These are phyloP conservation scores for Sebastes jordani DNA, from an alignment of 2,797 vertebrate species.

Conservation along the genomic window DNA sequence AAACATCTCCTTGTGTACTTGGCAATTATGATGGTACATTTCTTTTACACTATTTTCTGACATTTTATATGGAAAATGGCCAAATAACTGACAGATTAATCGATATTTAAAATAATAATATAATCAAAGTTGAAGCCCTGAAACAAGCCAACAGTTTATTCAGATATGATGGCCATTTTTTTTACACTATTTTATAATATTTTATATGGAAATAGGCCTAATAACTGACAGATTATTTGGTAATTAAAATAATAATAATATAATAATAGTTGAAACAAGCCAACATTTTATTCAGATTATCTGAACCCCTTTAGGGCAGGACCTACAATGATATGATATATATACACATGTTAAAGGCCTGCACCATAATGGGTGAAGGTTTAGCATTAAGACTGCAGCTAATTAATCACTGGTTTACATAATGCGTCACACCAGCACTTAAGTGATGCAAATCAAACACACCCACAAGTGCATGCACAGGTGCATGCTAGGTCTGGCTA, in stretches of 20 bases:
- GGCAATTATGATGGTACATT: neutral
- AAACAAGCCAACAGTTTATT: neutral
- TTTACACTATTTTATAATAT: neutral
- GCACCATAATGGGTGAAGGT: too few relatives aligned
- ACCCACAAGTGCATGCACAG: neutral
- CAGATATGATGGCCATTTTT: neutral
- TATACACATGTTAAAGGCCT: too few relatives aligned
- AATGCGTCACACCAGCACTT: too few relatives aligned
- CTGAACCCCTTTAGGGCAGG: neutral
- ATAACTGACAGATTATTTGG: too few relatives aligned
- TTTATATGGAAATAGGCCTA: neutral
- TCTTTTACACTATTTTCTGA: neutral
- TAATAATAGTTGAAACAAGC: neutral
- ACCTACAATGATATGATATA: neutral
- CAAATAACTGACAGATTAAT: too few relatives aligned
- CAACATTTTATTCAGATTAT: neutral
- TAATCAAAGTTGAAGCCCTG: too few relatives aligned
- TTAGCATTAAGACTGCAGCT: too few relatives aligned
- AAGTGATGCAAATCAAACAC: neutral
- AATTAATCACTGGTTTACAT: too few relatives aligned
- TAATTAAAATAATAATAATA: too few relatives aligned
- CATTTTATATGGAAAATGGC: fast-evolving
- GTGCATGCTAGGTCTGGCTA: neutral
- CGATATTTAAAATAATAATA: too few relatives aligned
- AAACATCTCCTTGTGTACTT: neutral